Evolutionary conservation across 2,113 vertebrate genomes (phyloP), one percentile per base, ranked within the genome.

Genomic region (Otus sunia): DNA sequence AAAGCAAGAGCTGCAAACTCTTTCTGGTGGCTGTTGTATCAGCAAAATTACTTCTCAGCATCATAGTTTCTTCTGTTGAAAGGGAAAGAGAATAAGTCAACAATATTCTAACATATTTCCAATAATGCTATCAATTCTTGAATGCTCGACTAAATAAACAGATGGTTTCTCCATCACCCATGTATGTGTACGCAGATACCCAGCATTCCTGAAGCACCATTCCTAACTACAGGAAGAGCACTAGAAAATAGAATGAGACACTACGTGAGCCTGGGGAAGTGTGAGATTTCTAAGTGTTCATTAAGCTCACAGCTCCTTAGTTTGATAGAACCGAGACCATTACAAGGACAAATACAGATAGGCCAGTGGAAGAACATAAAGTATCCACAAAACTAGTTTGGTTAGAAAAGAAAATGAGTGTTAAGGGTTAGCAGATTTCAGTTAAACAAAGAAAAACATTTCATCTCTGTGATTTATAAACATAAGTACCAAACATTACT

Each of bases 181-280:
- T 58, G 67, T 39, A 30, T 2, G 2, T 5, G 34, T 11, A 14
- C 1, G 3, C 0, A 4, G 79, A 60, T 47, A 53, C 15, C 34
- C 10, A 0, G 13, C 6, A 11, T 64, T 86, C n/a, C 79, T 64
- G 26, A 91, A 67, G 43, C 60, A 76, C 29, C 10, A 3, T 37
- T 83, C 76, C 41, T 36, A 39, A 63, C 64, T n/a, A 23, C 15
- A 67, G 50, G 52, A 96, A 67, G 30, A 92, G 11, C 37, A 77
- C 22, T 30, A 72, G 32, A 41, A 81, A 73, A 47, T 0, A 50
- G 39, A 88, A 53, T 13, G 6, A 52, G 13, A 67, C 11, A 39
- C 17, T 23, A 15, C 2, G 3, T 6, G 26, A 90, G 18, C 32
- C 32, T 1, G 3, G n/a, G 15, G 14, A 29, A 94, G 30, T 5